Base-by-base conservation (phyloP, 2,888 invertebrate genomes). In the Octodonta nipae region DNA sequence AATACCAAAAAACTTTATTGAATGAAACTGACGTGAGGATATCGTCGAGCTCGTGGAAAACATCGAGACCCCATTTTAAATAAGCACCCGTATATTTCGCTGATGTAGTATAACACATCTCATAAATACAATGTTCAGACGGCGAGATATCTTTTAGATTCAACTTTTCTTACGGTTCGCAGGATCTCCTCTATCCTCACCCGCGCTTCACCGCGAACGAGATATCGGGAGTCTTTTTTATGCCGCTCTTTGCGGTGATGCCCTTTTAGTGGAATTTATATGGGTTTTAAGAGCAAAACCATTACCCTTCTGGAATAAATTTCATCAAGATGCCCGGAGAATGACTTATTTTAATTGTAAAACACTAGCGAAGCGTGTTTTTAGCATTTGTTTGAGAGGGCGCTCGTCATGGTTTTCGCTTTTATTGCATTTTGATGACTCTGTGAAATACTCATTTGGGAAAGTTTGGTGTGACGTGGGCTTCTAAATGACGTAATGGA, bases 261-360 rank as follows among this genome's bases (percentile, higher is more conserved):
- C 38, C 38, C 38, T 38, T 38, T 41, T 38, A 41, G 36, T 33
- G 36, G 36, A 41, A 41, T 41, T 38, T 41, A 41, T 41, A 41
- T 36, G 34, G 38, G 36, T 37, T 41, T 36, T 38, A 41, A 41
- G 35, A 41, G 41, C 33, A 38, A 36, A 41, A 29, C 36, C 41
- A 38, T 41, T 41, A 41, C 34, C 38, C 34, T 29, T 32, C 16
- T 15, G 15, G 41, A 38, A 41, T 41, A 41, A 41, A 41, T 41
- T 41, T 41, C 25, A 38, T 41, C 41, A 36, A 37, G 38, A 36
- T 36, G 35, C 25, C n/a, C 36, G 26, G 31, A 24, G 35, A 24
- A 31, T 32, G 35, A 36, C 41, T 38, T 38, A 41, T 41, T 41
- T 41, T 36, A 41, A 41, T 41, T 38, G 41, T 41, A 38, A 41